A percentile compares a stretch with the other conserved stretches of the same genome.
Conservation (phyloP, 2,113 vertebrate genomes). For the Silurus glanis region DNA sequence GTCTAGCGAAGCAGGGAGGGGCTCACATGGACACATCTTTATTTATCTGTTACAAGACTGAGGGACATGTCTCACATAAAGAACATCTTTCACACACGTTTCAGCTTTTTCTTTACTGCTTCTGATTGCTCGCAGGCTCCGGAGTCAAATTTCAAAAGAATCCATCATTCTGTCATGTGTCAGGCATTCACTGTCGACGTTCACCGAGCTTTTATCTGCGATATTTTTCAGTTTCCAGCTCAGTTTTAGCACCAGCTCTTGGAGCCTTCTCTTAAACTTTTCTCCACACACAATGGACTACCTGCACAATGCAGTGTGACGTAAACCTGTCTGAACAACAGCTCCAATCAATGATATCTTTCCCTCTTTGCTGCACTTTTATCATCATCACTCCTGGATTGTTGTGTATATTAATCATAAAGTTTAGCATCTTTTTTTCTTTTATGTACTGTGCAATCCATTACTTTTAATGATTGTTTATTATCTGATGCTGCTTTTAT, state of each 20-base stretch:
- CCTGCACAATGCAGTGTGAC: neutral
- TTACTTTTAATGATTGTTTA: neutral
- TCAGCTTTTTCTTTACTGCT: slow-evolving; percentile 22
- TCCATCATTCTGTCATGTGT: neutral
- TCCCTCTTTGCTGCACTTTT: neutral
- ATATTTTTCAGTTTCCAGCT: neutral
- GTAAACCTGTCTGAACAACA: neutral
- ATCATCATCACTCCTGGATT: neutral
- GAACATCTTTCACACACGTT: slow-evolving; percentile 41
- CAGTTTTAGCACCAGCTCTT: neutral
- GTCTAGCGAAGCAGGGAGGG: slow-evolving; percentile 43
- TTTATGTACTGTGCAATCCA: neutral
- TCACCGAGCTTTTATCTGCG: neutral
- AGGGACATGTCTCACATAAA: slow-evolving; percentile 55
- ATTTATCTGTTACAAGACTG: slow-evolving; percentile 64
- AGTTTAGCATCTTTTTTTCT: neutral
- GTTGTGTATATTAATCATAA: neutral
- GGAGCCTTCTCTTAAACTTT: neutral
- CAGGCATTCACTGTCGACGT: slow-evolving; percentile 9
- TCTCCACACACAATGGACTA: neutral
- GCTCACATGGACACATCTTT: slow-evolving; percentile 57
- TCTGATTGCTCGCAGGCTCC: slow-evolving; percentile 18
- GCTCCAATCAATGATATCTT: neutral
- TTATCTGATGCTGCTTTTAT: neutral
- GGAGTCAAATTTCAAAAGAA: slow-evolving; percentile 32